phyloP scores from a whole-genome alignment of 53 echinoderm and acorn worm genomes.

The Stichopus horrens region DNA sequence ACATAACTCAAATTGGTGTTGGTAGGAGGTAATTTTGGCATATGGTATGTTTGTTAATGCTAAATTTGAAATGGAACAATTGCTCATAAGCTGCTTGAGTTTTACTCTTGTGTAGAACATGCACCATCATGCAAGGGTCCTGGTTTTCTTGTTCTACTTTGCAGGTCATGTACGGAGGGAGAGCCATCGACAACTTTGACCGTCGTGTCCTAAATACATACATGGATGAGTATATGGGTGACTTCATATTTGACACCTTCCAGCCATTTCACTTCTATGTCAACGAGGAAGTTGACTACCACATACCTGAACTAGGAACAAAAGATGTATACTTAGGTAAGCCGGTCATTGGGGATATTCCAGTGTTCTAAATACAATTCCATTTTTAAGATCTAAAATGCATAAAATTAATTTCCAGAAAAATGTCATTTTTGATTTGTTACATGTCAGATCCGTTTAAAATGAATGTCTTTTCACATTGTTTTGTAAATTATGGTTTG shows the following conservation, averaged over 20 bases:
- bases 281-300: constrained; percentile 91
- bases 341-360: constrained; percentile 2
- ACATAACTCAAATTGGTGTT: too few species aligned
- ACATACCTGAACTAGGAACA: constrained; percentile 88
- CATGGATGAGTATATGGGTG: constrained; percentile 99
- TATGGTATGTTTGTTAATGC: too few species aligned
- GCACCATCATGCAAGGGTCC: not conserved
- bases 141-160: not conserved
- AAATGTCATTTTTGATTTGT: too few species aligned
- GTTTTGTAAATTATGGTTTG: not conserved
- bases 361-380: too few species aligned
- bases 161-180: constrained; percentile 98
- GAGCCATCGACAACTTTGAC: constrained; percentile 99
- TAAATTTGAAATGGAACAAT: too few species aligned
- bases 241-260: constrained; percentile 99
- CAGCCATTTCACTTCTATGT: constrained; percentile 97
- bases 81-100: too few species aligned
- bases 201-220: constrained; percentile 95
- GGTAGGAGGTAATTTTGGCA: too few species aligned
- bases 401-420: not conserved
- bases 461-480: not conserved
- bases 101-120: not conserved
- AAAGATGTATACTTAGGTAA: constrained; percentile 92
- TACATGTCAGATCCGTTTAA: not conserved
- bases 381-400: not conserved